phyloP scores from a whole-genome alignment of 1,140 invertebrate species.

The Pseudomyrmex concolor region DNA sequence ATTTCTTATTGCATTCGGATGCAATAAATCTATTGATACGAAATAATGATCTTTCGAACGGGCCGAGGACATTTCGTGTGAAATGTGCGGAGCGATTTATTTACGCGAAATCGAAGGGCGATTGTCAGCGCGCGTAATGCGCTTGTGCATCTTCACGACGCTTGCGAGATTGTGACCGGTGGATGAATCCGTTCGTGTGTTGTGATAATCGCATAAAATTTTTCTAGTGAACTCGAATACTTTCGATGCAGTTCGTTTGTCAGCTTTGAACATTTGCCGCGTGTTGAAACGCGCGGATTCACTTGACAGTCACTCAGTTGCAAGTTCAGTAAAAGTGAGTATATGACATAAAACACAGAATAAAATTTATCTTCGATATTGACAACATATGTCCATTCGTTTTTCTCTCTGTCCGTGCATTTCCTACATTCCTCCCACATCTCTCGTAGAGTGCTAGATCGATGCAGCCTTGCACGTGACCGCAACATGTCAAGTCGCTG shows the following conservation, averaged over 20 bases:
- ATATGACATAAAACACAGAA: neutral
- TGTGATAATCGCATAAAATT: slow-evolving; percentile 25
- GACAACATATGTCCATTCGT: neutral
- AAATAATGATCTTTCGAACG: neutral
- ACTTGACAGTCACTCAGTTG: slow-evolving; percentile 54
- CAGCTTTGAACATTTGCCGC: slow-evolving; percentile 75
- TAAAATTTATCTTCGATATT: slow-evolving; percentile 2
- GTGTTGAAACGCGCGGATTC: slow-evolving; percentile 71
- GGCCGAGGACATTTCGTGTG: neutral
- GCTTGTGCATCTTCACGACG: neutral
- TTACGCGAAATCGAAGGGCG: neutral
- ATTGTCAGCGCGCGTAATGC: slow-evolving; percentile 17
- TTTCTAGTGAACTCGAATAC: slow-evolving; percentile 49
- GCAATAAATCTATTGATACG: too few species aligned
- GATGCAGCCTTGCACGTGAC: slow-evolving; percentile 34
- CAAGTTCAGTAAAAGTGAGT: slow-evolving; percentile 62
- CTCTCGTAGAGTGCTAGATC: neutral
- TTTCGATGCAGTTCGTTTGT: slow-evolving; percentile 76
- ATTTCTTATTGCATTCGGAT: neutral
- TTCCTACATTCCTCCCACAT: neutral
- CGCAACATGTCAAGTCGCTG: neutral
- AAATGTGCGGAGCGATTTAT: neutral
- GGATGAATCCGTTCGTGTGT: slow-evolving; percentile 27
- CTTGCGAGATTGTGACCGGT: slow-evolving; percentile 22
- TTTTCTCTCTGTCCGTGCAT: neutral